Conservation (phyloP, 2,113 vertebrate genomes). For the Ellobius talpinus region DNA sequence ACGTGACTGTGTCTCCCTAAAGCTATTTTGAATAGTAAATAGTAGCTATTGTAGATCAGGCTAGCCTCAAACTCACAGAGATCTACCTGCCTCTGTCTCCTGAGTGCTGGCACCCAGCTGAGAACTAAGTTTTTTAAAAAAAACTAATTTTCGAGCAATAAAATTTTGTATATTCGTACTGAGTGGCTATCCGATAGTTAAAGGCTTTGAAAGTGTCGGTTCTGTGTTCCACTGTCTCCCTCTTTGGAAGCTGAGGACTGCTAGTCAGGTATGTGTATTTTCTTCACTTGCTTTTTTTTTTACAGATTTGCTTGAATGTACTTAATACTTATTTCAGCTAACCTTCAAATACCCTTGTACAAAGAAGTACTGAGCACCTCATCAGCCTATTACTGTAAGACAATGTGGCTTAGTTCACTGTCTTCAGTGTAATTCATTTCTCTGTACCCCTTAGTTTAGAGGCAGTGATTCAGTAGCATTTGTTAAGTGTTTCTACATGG, state of each 20-base stretch:
- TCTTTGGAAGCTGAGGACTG: constrained; percentile 25
- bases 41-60: no score
- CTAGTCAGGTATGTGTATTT: neutral
- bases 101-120: no score
- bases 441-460: neutral
- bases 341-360: neutral
- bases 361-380: neutral
- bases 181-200: neutral
- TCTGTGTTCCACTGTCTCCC: neutral
- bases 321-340: constrained; percentile 29
- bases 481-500: constrained; percentile 24
- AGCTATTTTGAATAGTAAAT: constrained; percentile 34
- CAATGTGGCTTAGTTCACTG: neutral
- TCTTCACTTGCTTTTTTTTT: neutral
- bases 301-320: neutral
- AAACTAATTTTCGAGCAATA: neutral
- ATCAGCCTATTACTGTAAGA: neutral
- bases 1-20: neutral
- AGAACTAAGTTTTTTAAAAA: constrained; percentile 14
- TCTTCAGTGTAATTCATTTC: neutral
- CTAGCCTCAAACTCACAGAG: no score
- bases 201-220: constrained; percentile 27
- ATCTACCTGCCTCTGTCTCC: no score
- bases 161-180: neutral
- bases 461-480: neutral